Evolutionary conservation across 2,888 invertebrate species (phyloP).

Genomic region (Arrhopalites spinosus): DNA sequence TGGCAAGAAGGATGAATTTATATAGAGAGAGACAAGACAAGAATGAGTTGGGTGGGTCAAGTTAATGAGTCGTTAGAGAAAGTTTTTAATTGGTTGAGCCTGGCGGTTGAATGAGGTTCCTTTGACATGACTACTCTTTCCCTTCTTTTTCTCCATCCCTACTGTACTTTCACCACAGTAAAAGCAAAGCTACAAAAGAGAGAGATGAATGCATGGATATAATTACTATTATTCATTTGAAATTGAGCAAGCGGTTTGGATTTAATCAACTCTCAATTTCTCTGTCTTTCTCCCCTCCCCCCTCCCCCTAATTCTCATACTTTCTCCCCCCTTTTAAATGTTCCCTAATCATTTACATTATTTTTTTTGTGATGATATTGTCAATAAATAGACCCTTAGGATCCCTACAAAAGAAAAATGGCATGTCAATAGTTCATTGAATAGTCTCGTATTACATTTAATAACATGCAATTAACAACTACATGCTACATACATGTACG

Average conservation of each 20-base stretch:
- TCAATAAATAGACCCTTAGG: not conserved
- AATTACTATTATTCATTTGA: too few relatives aligned
- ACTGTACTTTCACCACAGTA: not conserved
- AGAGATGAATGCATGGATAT: not conserved
- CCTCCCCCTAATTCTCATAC: not conserved
- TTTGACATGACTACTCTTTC: not conserved
- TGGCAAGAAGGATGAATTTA: slow-evolving; percentile 16
- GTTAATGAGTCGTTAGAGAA: slow-evolving; percentile 56
- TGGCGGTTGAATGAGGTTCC: slow-evolving; percentile 14
- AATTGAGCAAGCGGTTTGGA: not conserved
- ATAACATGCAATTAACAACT: too few relatives aligned
- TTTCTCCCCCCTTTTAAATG: too few relatives aligned
- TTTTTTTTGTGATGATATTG: too few relatives aligned
- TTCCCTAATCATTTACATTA: too few relatives aligned
- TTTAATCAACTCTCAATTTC: too few relatives aligned
- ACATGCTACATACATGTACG: too few relatives aligned
- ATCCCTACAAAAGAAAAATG: not conserved
- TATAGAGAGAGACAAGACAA: slow-evolving; percentile 10
- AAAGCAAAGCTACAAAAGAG: not conserved
- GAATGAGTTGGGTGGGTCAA: slow-evolving; percentile 35
- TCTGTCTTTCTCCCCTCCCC: not conserved
- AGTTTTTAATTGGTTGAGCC: slow-evolving; percentile 51
- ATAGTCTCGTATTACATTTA: too few relatives aligned
- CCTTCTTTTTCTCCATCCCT: not conserved
- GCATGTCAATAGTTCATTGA: not conserved